phyloP scores from a whole-genome alignment of 2,113 vertebrate species.

The Notothenia rossii region DNA sequence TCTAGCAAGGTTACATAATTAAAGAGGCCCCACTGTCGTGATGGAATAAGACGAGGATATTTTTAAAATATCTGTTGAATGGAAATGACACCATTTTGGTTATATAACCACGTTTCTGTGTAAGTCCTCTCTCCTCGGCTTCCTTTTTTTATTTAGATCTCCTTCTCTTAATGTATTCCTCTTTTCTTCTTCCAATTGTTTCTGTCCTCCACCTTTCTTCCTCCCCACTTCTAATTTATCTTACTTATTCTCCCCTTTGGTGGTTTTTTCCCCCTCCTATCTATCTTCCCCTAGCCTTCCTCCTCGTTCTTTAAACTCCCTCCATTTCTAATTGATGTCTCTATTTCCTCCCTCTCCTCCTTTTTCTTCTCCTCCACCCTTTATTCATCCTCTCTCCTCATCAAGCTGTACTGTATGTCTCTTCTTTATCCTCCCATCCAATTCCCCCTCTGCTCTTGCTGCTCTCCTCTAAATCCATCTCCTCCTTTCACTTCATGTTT shows the following conservation, averaged over 20 bases:
- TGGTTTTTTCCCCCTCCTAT: constrained; percentile 14
- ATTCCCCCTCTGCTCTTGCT: not conserved
- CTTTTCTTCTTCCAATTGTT: not conserved
- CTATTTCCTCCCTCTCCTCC: not conserved
- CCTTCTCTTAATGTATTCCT: not conserved
- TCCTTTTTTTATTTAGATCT: not conserved
- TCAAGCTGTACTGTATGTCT: constrained; percentile 13
- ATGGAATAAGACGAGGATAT: constrained; percentile 15
- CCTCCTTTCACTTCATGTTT: not conserved
- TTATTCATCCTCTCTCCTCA: constrained; percentile 19
- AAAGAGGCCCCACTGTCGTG: constrained; percentile 45
- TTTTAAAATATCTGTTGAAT: constrained; percentile 40
- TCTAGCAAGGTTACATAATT: constrained; percentile 48
- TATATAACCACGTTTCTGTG: constrained; percentile 28
- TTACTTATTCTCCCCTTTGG: constrained; percentile 10
- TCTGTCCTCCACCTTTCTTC: not conserved
- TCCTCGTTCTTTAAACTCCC: not conserved
- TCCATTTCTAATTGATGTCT: constrained; percentile 37
- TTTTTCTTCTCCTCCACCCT: constrained; percentile 20
- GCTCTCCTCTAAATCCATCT: constrained; percentile 3
- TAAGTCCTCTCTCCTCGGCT: not conserved
- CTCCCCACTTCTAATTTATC: constrained; percentile 19
- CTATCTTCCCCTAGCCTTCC: not conserved
- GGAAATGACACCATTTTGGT: constrained; percentile 33
- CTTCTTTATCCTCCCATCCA: constrained; percentile 4